phyloP scores from a whole-genome alignment of 2,797 vertebrate genomes.

The Sarcophilus harrisii region DNA sequence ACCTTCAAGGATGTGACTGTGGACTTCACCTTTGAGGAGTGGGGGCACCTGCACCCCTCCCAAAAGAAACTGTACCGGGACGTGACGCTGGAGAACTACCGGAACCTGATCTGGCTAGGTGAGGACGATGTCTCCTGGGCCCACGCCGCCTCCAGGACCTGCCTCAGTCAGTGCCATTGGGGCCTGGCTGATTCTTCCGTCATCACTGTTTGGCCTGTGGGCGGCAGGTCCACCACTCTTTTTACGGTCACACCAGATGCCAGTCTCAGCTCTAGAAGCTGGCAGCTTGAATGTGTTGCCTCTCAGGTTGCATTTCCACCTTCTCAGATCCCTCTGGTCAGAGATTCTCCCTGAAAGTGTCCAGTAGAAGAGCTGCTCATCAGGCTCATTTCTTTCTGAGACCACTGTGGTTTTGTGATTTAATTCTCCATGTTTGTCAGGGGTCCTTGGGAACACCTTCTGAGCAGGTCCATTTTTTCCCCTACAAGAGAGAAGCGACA shows the following conservation, averaged over 20 bases:
- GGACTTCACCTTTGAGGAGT: not conserved
- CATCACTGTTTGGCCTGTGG: not conserved
- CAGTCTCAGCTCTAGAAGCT: not conserved
- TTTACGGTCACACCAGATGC: not conserved
- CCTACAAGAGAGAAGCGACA: not conserved
- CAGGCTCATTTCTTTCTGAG: not conserved
- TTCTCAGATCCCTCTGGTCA: not conserved
- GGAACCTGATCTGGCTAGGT: not conserved
- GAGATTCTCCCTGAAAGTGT: fast-evolving
- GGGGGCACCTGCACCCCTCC: not conserved
- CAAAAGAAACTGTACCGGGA: not conserved
- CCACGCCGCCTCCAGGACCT: not conserved
- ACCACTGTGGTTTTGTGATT: not conserved
- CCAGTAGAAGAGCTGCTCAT: not conserved
- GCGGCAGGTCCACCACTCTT: not conserved
- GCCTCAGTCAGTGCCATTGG: not conserved
- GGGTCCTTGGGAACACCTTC: not conserved
- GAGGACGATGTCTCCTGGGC: not conserved
- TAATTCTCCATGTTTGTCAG: not conserved
- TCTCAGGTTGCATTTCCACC: not conserved
- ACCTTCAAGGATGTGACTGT: not conserved
- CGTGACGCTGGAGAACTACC: not conserved
- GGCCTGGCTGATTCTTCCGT: not conserved
- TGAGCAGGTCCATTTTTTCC: not conserved
- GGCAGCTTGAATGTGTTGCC: not conserved